A percentile compares a stretch with the other conserved stretches of the same genome.
phyloP scores from a whole-genome alignment of 2,113 vertebrate genomes.

The Bagarius yarrelli region DNA sequence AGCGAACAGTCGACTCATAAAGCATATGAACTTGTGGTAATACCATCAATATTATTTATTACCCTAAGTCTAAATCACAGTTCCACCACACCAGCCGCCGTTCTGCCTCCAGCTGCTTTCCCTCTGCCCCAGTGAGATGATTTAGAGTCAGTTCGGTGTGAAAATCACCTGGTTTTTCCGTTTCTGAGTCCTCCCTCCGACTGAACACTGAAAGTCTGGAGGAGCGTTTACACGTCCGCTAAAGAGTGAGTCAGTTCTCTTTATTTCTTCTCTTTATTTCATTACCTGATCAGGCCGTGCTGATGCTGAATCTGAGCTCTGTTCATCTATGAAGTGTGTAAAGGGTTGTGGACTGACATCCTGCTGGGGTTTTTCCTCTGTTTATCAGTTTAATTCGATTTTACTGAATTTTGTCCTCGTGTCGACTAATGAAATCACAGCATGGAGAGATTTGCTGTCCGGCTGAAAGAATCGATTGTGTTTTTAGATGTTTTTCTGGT shows the following conservation, averaged over 20 bases:
- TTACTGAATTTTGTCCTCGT: neutral
- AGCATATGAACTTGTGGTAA: too few relatives aligned
- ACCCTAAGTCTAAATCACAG: too few relatives aligned
- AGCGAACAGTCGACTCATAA: neutral
- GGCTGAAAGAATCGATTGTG: slow-evolving; percentile 19
- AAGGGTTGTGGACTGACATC: slow-evolving; percentile 16
- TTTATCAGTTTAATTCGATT: slow-evolving; percentile 28
- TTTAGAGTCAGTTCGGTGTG: neutral
- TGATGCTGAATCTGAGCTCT: too few relatives aligned
- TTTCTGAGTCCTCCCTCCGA: too few relatives aligned
- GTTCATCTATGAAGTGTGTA: neutral
- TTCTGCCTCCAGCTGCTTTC: neutral
- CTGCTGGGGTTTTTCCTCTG: neutral
- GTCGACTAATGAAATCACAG: neutral
- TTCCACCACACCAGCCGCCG: neutral
- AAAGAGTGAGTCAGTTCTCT: too few relatives aligned
- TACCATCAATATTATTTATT: too few relatives aligned
- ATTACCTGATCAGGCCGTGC: neutral
- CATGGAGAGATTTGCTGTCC: slow-evolving; percentile 4
- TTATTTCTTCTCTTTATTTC: neutral
- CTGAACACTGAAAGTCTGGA: too few relatives aligned
- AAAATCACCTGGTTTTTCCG: too few relatives aligned
- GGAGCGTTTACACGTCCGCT: too few relatives aligned
- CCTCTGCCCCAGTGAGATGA: neutral
- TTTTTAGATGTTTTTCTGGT: too few relatives aligned